Evolutionary conservation across 2,888 invertebrate genomes (phyloP), one percentile per base, ranked within the genome.

Genomic region (Aleiodes leptofemur): DNA sequence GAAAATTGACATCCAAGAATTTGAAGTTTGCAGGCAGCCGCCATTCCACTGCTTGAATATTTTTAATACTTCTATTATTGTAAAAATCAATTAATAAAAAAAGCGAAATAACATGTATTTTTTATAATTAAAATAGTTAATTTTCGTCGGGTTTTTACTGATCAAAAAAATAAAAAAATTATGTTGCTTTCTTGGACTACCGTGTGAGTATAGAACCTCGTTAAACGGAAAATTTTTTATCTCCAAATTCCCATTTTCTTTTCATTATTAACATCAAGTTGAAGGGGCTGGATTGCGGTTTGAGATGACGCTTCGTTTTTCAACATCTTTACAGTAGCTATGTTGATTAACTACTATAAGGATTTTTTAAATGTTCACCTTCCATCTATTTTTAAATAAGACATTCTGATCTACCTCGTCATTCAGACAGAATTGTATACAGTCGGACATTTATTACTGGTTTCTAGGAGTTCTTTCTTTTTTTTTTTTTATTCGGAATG

Each of bases 361-460:
- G 6, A 57, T 48, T 50, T n/a, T 68, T 56, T 14, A 57, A 53
- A 23, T 48, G 23, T 38, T 11, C 53, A 73, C 23, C 38, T 59
- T 43, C 34, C 53, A 69, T 64, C 53, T 53, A 55, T 69, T 29
- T 23, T 5, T 4, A 16, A 79, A 56, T 77, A 69, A 76, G 76
- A 76, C 66, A 14, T 77, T 51, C 48, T 14, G 6, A 57, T 34
- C 48, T 53, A 29, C n/a, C 48, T 64, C 16, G 16, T 64, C 43
- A 48, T 29, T 38, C 48, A 13, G 11, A 43, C 48, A 43, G 23
- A 71, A 55, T 69, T 51, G 51, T 64, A 38, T 48, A 64, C 11
- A 74, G 14, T 64, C 66, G 53, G 69, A 79, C 77, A 74, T 79
- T 77, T 77, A 77, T 77, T 77, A 74, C 77, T 75, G 23, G 16